A percentile compares a stretch with the other conserved stretches of the same genome.
Evolutionary conservation across 2,113 vertebrate species (phyloP).

Genomic region (Eclectus roratus): DNA sequence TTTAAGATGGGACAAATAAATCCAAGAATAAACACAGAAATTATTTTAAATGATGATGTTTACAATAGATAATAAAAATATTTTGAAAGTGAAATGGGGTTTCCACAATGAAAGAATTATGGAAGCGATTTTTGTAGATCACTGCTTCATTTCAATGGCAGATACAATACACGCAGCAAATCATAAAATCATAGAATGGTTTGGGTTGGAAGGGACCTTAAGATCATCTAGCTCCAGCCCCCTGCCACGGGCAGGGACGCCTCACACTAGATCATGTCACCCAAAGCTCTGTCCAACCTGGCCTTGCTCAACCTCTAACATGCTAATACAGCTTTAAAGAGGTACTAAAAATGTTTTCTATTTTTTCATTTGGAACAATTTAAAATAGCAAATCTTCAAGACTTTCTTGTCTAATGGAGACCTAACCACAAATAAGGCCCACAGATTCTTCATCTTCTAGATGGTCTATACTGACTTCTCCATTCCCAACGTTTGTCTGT

Average conservation of each 20-base stretch:
- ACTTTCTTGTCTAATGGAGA: neutral
- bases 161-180: neutral
- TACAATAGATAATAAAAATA: neutral
- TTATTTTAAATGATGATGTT: neutral
- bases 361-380: neutral
- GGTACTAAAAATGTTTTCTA: neutral
- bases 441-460: neutral
- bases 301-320: neutral
- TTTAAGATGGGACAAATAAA: neutral
- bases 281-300: neutral
- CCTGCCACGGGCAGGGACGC: neutral
- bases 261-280: neutral
- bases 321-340: neutral
- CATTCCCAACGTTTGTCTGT: neutral
- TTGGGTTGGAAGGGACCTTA: neutral
- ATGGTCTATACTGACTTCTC: neutral
- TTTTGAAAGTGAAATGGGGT: neutral
- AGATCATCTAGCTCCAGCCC: neutral
- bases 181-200: neutral
- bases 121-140: neutral
- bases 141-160: neutral
- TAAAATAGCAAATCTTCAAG: neutral
- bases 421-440: neutral
- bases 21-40: neutral
- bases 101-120: neutral